A percentile compares a stretch with the other conserved stretches of the same genome.
phyloP scores from a whole-genome alignment of 2,113 vertebrate genomes.

The Herpailurus yagouaroundi region DNA sequence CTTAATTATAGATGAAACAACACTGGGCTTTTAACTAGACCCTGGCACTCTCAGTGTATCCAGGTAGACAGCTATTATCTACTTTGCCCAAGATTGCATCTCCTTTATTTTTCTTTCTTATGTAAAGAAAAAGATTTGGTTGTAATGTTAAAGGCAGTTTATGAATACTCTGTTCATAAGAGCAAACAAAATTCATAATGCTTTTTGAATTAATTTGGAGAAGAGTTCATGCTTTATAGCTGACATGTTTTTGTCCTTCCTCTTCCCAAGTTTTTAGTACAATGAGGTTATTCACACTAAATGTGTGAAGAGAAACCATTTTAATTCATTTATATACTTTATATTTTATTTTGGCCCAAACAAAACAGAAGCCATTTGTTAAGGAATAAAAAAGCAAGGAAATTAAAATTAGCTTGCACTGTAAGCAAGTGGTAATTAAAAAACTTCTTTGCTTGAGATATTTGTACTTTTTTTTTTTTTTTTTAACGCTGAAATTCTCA shows the following conservation, averaged over 20 bases:
- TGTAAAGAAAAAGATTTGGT: neutral
- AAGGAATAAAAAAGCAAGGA: constrained; percentile 32
- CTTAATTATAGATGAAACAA: neutral
- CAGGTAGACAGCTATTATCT: neutral
- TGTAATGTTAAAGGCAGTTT: neutral
- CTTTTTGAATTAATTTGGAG: constrained; percentile 22
- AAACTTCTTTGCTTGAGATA: constrained; percentile 19
- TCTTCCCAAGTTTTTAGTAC: constrained; percentile 17
- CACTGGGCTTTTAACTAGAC: neutral
- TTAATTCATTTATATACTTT: constrained; percentile 53
- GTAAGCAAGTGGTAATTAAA: constrained; percentile 50
- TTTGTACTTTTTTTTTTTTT: constrained; percentile 48
- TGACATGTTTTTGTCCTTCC: neutral
- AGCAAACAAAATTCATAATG: constrained; percentile 14
- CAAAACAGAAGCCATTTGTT: constrained; percentile 44
- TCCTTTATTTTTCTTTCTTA: neutral
- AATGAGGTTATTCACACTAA: constrained; percentile 7
- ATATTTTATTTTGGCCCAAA: neutral
- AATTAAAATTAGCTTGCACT: constrained; percentile 49
- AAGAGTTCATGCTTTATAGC: constrained; percentile 47
- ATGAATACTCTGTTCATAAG: neutral
- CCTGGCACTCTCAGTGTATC: neutral
- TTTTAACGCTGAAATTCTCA: neutral
- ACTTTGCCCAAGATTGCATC: neutral
- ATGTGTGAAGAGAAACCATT: constrained; percentile 11